phyloP scores from a whole-genome alignment of 2,888 invertebrate species.

The Abrostola tripartita region DNA sequence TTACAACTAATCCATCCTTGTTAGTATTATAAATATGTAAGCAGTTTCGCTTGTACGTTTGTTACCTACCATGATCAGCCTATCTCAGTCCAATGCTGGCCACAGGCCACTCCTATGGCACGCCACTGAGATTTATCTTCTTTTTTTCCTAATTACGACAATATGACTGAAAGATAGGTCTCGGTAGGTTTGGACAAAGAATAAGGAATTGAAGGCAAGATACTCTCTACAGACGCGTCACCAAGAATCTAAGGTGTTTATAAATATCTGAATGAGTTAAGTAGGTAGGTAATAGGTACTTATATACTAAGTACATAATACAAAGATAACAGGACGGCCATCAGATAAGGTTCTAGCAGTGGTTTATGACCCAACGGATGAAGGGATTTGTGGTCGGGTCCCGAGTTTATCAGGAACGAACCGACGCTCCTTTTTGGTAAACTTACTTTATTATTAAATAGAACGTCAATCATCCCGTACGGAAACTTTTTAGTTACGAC shows the following conservation, averaged over 20 bases:
- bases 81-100: no score
- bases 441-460: constrained; percentile 1
- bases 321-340: background rate
- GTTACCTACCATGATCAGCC: no score
- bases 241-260: no score
- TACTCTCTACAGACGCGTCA: no score
- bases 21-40: no score
- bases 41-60: no score
- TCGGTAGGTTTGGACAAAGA: background rate
- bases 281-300: background rate
- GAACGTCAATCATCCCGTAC: background rate
- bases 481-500: background rate
- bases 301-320: background rate
- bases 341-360: constrained; percentile 1
- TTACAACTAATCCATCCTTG: no score
- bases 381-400: constrained; percentile 10
- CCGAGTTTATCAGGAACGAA: constrained; percentile 27
- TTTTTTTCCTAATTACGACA: no score
- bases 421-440: constrained; percentile 5
- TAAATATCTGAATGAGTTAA: background rate
- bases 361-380: constrained; percentile 3
- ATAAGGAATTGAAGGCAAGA: background rate
- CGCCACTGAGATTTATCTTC: no score
- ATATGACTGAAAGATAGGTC: background rate
- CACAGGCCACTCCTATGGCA: no score